Base-by-base conservation (phyloP, 2,888 invertebrate species). In the Lasioglossum villosulum region DNA sequence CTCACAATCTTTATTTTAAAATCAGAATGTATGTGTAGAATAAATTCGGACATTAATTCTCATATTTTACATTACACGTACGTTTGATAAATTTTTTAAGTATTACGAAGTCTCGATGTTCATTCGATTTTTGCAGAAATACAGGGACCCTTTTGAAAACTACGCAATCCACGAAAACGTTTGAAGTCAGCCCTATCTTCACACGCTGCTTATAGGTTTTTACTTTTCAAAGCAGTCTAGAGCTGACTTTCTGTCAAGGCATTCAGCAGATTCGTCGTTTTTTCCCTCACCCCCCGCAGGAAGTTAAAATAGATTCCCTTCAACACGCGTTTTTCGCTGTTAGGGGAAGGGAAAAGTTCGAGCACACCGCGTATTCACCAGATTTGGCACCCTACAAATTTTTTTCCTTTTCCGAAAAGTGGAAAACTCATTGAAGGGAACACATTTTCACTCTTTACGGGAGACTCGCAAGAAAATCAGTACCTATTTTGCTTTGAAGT, bases 251-350 rank as follows among this genome's bases (percentile, higher is more conserved):
- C 63, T 34, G 63, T 63, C 63, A 63, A 63, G 48, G 48, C 34
- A 48, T 34, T 48, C 73, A 73, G 48, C 4, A 3, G 63, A 30
- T 19, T 34, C 30, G 63, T 30, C 63, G 30, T 19, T 34, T 34
- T 8, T 63, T 34, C 30, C 63, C 63, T 4, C 30, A 5, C 16
- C 52, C 56, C n/a, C n/a, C 56, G 3, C 63, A 34, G 63, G 63
- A 63, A 63, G 63, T 63, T 63, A 63, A 63, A 63, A 63, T 63
- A 63, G 73, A 73, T 48, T 73, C 48, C 48, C 30, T 30, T 34
- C 63, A 16, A 16, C 63, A 16, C 63, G 63, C 63, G 63, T 63
- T 30, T 63, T 63, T 63, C 63, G 63, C 63, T 63, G 63, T 63
- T 63, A 34, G 63, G 63, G 63, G 63, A 63, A 34, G 30, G 30